Base-by-base conservation (phyloP, 1,140 invertebrate species). In the Cotesia typhae region DNA sequence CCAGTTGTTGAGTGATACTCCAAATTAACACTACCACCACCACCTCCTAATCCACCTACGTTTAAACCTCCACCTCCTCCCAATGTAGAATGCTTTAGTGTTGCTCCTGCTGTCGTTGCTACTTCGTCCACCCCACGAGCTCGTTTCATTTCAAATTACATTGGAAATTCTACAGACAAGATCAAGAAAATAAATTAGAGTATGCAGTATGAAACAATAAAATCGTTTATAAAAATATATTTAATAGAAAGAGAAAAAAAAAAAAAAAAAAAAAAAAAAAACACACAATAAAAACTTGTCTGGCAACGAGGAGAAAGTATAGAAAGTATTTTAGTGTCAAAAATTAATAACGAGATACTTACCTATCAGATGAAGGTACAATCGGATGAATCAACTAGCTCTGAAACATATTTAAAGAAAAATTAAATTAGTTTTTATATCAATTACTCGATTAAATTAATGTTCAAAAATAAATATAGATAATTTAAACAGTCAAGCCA, bases 141-240 rank as follows among this genome's bases (percentile, higher is more conserved):
- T 77, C 89, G 89, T 90, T 90, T 90, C 89, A 90, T 90, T 84
- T 89, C 89, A 89, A 90, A 88, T 90, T 83, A 90, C 88, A 89
- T 90, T 85, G 86, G 85, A 85, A 84, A 85, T 81, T 80, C 88
- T 89, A 75, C 4, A 81, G 80, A 65, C 71, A 75, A 12, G 36
- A 52, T 17, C 20, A 69, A 72, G 38, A 73, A 75, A 72, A 35
- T 2, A 47, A 68, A 68, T 37, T 38, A 55, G 35, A 53, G 53
- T 20, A 10, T 10, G 10, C 1, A 28, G 28, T 28, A 28, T 28
- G 5, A 6, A 10, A 47, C 41, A 47, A 10, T 10, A 9, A 47
- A 47, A 55, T 12, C 17, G 5, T 14, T 55, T 67, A 67, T 55
- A 14, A 35, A 55, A 10, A 3, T 10, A 14, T 28, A 12, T 52